Percentiles rank a stretch among this genome's conserved stretches.
These are phyloP conservation scores for Autographa pulchrina DNA, from an alignment of 2,888 invertebrate genomes.

Conservation along the genomic window DNA sequence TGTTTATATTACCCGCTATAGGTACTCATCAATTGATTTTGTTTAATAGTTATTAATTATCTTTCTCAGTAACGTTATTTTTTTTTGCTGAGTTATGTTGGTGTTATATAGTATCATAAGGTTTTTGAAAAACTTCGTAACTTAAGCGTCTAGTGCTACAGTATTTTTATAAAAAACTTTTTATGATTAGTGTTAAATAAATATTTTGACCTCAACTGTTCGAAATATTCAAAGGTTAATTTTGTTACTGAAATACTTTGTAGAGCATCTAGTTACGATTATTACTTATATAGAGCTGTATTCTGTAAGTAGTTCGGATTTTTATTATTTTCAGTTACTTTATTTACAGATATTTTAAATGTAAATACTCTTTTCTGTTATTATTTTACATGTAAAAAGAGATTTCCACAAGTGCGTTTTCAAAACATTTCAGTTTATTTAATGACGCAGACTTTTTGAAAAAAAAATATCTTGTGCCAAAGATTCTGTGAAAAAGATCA, in stretches of 20 bases:
- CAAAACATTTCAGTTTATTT: conserved; percentile 33
- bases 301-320: conserved; percentile 26
- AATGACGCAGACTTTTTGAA: conserved; percentile 37
- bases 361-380: conserved; percentile 45
- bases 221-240: conserved; percentile 23
- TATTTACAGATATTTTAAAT: conserved; percentile 42
- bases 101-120: conserved; percentile 39
- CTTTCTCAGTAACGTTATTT: conserved; percentile 55
- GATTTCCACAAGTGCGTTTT: conserved; percentile 22
- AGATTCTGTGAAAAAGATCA: conserved; percentile 59
- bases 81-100: conserved; percentile 51
- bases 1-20: conserved; percentile 33
- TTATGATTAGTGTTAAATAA: conserved; percentile 34
- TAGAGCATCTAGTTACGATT: conserved; percentile 22
- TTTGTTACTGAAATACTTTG: conserved; percentile 24
- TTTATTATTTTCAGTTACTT: conserved; percentile 37
- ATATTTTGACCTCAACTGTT: conserved; percentile 30
- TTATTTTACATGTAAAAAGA: conserved; percentile 50
- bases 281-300: conserved; percentile 16
- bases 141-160: conserved; percentile 38
- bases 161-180: conserved; percentile 54
- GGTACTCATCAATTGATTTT: conserved; percentile 20
- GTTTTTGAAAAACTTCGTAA: conserved; percentile 36
- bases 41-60: conserved; percentile 23
- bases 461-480: conserved; percentile 62